Evolutionary conservation across 2,888 invertebrate species (phyloP), one percentile per base, ranked within the genome.

Genomic region (Griposia aprilina): DNA sequence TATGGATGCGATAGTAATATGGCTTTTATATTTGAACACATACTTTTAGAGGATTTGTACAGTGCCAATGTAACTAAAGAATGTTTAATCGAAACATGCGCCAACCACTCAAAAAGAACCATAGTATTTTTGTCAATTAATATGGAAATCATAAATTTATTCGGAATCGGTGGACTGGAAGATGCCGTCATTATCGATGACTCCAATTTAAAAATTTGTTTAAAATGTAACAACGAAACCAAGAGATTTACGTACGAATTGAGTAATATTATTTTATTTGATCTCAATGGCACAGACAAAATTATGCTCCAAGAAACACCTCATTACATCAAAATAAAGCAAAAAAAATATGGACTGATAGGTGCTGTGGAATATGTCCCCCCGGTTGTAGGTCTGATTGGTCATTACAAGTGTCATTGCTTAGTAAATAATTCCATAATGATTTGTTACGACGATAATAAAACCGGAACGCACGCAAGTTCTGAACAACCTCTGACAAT

Each of bases 191-290:
- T 71, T 48, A 71, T 70, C 4, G 70, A 70, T 45, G 59, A 67
- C 67, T 50, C 50, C 6, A 13, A 62, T 69, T 76, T 67, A 41
- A 67, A 74, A 67, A 67, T 68, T n/a, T 74, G 74, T 74, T 74
- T 74, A 8, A 74, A 67, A 67, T 67, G 67, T 23, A 59, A 74
- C 13, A 74, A 62, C 62, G 68, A 75, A 75, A 41, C 68, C 68
- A 17, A 23, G 60, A 68, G 41, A 75, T 69, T 75, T 76, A 69
- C 11, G 7, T 76, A 76, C 23, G 65, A 69, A 69, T 70, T 76
- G 0, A 30, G 48, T 13, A 63, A 57, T 7, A 76, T 63, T 70
- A 63, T 69, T 70, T 76, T 55, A 55, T 55, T 55, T 55, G 55
- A 55, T 55, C 23, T 55, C 15, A 55, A 55, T 55, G 55, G 55